A percentile compares a stretch with the other conserved stretches of the same genome.
These are phyloP conservation scores for Cheumatopsyche charites DNA, from an alignment of 1,140 invertebrate genomes.

Conservation along the genomic window DNA sequence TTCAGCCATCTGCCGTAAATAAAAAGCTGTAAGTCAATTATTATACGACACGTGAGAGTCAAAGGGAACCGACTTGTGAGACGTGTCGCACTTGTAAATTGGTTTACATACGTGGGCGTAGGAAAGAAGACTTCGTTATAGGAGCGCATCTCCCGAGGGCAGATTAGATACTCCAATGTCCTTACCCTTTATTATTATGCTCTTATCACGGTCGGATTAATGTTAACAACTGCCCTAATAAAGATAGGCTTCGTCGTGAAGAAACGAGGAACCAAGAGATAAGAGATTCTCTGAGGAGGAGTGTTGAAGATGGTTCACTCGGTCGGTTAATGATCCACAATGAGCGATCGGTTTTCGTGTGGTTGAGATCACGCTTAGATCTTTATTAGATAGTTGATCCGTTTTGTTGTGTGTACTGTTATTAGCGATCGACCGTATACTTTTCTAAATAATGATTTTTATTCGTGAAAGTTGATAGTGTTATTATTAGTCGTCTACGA, in stretches of 20 bases:
- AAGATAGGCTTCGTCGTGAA: conserved; percentile 18
- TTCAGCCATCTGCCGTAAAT: conserved; percentile 6
- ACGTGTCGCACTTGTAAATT: background rate
- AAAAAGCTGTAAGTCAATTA: conserved; percentile 22
- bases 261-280: conserved; percentile 7
- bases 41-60: conserved; percentile 8
- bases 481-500: too few species aligned
- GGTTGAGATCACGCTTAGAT: too few species aligned
- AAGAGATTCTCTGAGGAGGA: conserved; percentile 1
- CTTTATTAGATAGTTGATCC: too few species aligned
- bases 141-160: background rate
- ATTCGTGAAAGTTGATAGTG: too few species aligned
- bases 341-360: too few species aligned
- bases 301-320: background rate
- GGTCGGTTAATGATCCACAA: background rate
- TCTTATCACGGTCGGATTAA: conserved; percentile 14
- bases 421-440: too few species aligned
- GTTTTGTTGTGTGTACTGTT: too few species aligned
- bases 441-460: too few species aligned
- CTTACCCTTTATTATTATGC: too few species aligned
- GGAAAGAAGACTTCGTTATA: background rate
- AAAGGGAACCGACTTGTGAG: background rate
- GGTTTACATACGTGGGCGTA: background rate
- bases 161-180: background rate
- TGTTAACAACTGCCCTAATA: conserved; percentile 26